Evolutionary conservation across 2,888 invertebrate species (phyloP).

Genomic region (Gnatocerus cornutus): DNA sequence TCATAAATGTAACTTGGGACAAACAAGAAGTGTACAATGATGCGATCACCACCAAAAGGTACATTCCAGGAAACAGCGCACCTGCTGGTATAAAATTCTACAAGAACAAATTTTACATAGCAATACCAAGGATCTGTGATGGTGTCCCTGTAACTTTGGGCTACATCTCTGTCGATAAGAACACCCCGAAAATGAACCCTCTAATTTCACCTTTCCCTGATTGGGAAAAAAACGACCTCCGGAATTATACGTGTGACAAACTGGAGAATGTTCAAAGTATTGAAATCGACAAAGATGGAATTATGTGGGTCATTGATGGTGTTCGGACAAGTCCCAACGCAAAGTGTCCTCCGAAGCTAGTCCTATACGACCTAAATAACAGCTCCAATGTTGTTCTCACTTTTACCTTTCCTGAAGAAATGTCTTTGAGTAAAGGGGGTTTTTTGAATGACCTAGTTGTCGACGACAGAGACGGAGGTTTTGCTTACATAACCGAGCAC

Average conservation of each 20-base stretch:
- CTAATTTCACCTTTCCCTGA: conserved; percentile 80
- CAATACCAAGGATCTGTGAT: conserved; percentile 78
- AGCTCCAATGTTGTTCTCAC: conserved; percentile 72
- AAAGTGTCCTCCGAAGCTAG: conserved; percentile 79
- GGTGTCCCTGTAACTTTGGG: conserved; percentile 82
- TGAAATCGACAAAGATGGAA: conserved; percentile 81
- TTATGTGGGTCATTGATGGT: conserved; percentile 82
- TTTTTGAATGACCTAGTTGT: conserved; percentile 82
- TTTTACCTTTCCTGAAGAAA: conserved; percentile 76
- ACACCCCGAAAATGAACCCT: conserved; percentile 71
- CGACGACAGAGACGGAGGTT: conserved; percentile 76
- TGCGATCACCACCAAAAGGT: conserved; percentile 75
- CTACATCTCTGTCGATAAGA: conserved; percentile 65
- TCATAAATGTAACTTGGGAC: conserved; percentile 80
- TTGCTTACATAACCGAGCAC: conserved; percentile 82
- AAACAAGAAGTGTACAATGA: conserved; percentile 74
- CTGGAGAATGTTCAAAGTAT: conserved; percentile 83
- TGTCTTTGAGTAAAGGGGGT: conserved; percentile 74
- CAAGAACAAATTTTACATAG: conserved; percentile 78
- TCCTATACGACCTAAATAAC: conserved; percentile 78
- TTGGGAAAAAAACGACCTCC: conserved; percentile 76
- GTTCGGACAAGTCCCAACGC: conserved; percentile 72
- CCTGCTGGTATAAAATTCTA: conserved; percentile 81
- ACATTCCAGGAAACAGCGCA: conserved; percentile 79
- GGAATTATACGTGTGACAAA: conserved; percentile 73